Evolutionary conservation across 2,888 invertebrate genomes (phyloP), one percentile per base, ranked within the genome.

Genomic region (Acrocyrtus sp.): DNA sequence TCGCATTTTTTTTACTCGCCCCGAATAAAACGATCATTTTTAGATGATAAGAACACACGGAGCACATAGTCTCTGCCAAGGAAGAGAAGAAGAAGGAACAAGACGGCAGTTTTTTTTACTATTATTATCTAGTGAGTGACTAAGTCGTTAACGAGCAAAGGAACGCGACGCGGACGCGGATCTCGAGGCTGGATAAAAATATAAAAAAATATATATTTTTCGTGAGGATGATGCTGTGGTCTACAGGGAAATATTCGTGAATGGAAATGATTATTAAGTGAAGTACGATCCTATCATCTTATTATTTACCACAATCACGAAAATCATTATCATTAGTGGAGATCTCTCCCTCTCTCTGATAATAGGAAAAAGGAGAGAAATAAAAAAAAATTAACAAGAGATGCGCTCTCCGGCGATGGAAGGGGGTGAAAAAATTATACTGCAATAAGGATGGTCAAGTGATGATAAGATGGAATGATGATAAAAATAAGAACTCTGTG

Each of bases 271-370:
- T 72, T 63, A 63, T 63, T 72, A 62, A 54, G 48, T 50, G 62
- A 69, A 69, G 56, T 62, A 62, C 51, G 57, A 72, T 72, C 63
- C 58, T 57, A 72, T 65, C 58, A 65, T 72, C n/a, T n/a, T n/a
- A n/a, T n/a, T n/a, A n/a, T n/a, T n/a, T 70, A 62, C 27, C 43
- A 27, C 43, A 50, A 45, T 72, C 72, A 72, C 72, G 72, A 72
- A 63, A n/a, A 54, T 58, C 27, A 39, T 72, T 48, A 26, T 72
- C 29, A 54, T 60, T 29, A 39, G 41, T 19, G 51, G 27, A 53
- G 34, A 10, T 17, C 17, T 15, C 10, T 27, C 53, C 17, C 45
- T n/a, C 5, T 15, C 22, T 48, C 22, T 48, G 19, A 48, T 48
- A 24, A 21, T 48, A 24, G 45, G 45, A n/a, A 45, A n/a, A 45